Evolutionary conservation across 1,140 invertebrate genomes (phyloP), one percentile per base, ranked within the genome.

Genomic region (Heliothis virescens): DNA sequence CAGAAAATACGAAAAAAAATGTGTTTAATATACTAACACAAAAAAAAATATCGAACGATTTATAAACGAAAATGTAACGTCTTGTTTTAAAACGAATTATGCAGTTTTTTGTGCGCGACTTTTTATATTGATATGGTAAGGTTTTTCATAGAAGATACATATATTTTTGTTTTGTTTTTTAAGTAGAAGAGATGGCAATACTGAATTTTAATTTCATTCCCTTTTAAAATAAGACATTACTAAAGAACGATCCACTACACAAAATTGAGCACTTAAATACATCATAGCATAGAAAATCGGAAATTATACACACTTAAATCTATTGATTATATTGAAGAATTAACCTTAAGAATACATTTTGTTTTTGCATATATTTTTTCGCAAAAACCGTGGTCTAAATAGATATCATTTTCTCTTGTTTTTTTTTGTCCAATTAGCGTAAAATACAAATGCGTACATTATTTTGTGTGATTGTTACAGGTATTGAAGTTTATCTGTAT

Each of bases 231-330:
- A 65, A 65, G 41, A 65, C 21, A 47, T 48, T 65, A 65, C 60
- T 13, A 41, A 21, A 53, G 67, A 29, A 77, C 9, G 47, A 77
- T 34, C 7, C 9, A 15, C 62, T 77, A 77, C 75, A 77, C n/a
- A 77, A 77, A 77, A 77, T 77, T 77, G 75, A 77, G 75, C 75
- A 67, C 62, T 26, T 34, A 63, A 26, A 72, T 13, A 53, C 10
- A 55, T 2, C 3, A 55, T 16, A 55, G 21, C 65, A 29, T 69
- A 63, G 5, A 53, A 65, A 11, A 48, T 48, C n/a, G 15, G 11
- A 69, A 69, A 69, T 69, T 26, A 69, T 69, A 69, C 48, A 65
- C 63, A 26, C 55, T 67, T 29, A 13, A 53, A 34, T 21, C 26
- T 71, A 71, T 55, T 55, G 69, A 72, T 72, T 55, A 72, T 16